Evolutionary conservation across 2,113 vertebrate genomes (phyloP).

Genomic region (Prionailurus viverrinus): DNA sequence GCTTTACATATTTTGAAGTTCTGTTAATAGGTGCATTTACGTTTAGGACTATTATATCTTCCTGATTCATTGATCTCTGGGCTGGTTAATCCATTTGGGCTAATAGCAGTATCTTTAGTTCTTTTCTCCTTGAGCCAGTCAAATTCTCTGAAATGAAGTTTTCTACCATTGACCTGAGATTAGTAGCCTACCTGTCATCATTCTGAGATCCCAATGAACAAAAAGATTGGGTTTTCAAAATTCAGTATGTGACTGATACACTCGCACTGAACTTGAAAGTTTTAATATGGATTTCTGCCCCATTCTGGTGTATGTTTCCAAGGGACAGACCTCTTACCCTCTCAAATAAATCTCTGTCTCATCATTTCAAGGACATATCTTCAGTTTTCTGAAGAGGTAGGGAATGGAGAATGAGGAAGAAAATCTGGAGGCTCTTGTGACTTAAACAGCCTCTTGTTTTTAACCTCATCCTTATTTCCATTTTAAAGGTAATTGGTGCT

Average conservation of each 20-base stretch:
- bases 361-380: background rate
- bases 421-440: background rate
- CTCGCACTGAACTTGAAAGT: background rate
- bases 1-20: background rate
- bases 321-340: background rate
- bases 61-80: background rate
- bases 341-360: background rate
- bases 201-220: background rate
- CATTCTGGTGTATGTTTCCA: background rate
- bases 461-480: background rate
- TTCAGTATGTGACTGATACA: background rate
- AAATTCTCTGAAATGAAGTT: background rate
- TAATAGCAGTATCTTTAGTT: background rate
- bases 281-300: background rate
- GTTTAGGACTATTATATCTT: background rate
- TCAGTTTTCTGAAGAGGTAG: background rate
- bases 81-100: background rate
- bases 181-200: background rate
- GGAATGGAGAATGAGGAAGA: background rate
- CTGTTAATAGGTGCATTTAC: background rate
- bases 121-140: background rate
- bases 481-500: background rate
- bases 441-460: background rate
- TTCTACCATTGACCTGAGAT: background rate
- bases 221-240: slow-evolving; percentile 47